A percentile compares a stretch with the other conserved stretches of the same genome.
These are phyloP conservation scores for Protosalanx chinensis DNA, from an alignment of 2,797 vertebrate species.

Conservation along the genomic window DNA sequence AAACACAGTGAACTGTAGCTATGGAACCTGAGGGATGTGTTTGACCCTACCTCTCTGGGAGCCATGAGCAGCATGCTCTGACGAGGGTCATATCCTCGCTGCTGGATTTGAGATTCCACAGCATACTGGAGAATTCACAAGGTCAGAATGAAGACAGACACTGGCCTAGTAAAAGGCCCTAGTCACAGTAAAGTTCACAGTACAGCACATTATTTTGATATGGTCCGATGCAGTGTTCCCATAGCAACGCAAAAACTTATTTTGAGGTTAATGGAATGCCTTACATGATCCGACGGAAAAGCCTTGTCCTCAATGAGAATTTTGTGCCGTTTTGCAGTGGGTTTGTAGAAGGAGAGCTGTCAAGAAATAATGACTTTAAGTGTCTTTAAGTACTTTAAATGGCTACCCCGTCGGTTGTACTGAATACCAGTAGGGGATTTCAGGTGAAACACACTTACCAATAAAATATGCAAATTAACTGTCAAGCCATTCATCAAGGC, in stretches of 20 bases:
- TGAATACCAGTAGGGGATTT: not conserved
- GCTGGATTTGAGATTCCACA: slow-evolving; percentile 85
- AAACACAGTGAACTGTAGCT: no score
- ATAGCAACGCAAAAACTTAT: no score
- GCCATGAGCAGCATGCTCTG: slow-evolving; percentile 79
- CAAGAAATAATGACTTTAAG: slow-evolving; percentile 21
- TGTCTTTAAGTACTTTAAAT: not conserved
- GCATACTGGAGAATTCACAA: slow-evolving; percentile 78
- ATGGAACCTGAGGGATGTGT: not conserved
- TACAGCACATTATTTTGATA: no score
- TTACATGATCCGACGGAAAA: slow-evolving; percentile 96
- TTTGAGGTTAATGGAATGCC: slow-evolving; percentile 35
- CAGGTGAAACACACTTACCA: slow-evolving; percentile 69
- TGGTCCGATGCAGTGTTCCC: no score
- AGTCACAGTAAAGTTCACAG: not conserved
- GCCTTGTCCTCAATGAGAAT: slow-evolving; percentile 90
- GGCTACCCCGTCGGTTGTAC: not conserved
- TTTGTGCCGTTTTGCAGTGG: slow-evolving; percentile 82
- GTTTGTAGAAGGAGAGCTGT: slow-evolving; percentile 94
- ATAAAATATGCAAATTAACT: slow-evolving; percentile 89
- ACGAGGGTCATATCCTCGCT: slow-evolving; percentile 77
- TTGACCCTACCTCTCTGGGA: slow-evolving; percentile 74
- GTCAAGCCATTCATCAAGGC: slow-evolving; percentile 93
- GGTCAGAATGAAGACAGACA: not conserved
- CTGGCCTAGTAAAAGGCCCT: not conserved